A percentile compares a stretch with the other conserved stretches of the same genome.
Evolutionary conservation across 2,113 vertebrate species (phyloP).

Genomic region (Tiliqua scincoides): DNA sequence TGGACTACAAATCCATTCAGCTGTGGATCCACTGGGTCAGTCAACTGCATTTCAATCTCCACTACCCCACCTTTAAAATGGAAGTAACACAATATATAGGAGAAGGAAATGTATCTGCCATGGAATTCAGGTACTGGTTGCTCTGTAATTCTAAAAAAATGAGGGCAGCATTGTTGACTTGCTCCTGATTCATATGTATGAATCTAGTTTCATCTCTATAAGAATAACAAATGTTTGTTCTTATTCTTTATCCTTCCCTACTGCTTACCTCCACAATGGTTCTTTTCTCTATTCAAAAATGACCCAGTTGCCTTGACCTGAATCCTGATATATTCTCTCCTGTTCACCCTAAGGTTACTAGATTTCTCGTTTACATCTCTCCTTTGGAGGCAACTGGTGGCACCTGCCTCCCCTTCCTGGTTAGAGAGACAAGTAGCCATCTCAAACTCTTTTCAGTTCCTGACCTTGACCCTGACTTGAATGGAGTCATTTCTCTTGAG

Average conservation of each 20-base stretch:
- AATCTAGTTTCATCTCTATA: background rate
- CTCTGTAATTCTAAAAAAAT: background rate
- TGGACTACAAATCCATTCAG: background rate
- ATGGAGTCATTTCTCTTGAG: background rate
- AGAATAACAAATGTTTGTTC: background rate
- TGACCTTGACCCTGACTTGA: background rate
- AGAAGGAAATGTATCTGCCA: background rate
- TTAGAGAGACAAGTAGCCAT: background rate
- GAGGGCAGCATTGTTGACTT: background rate
- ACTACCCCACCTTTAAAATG: background rate
- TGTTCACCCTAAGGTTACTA: background rate
- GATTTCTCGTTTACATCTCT: rapidly evolving
- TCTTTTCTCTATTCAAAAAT: background rate
- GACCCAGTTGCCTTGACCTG: background rate
- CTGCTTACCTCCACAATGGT: rapidly evolving
- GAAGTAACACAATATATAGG: background rate
- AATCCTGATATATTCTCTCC: background rate
- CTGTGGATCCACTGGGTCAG: background rate
- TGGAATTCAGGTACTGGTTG: background rate
- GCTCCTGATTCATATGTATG: background rate
- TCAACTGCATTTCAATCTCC: background rate
- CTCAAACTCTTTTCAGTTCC: background rate
- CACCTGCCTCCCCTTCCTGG: background rate
- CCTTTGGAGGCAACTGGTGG: rapidly evolving
- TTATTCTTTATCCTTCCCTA: background rate